Conservation (phyloP, 2,797 vertebrate species). For the Tangara arthus region DNA sequence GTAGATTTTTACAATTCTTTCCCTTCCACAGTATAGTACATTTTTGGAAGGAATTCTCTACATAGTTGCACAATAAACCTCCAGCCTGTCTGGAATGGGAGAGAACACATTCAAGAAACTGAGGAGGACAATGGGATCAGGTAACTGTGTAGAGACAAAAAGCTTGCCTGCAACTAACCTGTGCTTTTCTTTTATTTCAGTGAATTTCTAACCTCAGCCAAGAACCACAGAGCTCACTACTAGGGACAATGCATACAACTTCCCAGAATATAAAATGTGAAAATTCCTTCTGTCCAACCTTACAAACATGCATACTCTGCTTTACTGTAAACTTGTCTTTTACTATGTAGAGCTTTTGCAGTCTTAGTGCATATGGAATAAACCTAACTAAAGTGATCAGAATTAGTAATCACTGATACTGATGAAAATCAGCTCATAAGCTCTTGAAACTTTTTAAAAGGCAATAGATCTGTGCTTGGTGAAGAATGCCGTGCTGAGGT, state of each 20-base stretch:
- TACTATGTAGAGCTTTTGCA: neutral
- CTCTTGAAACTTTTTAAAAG: neutral
- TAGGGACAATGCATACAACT: neutral
- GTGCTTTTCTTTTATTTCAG: neutral
- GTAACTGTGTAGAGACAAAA: neutral
- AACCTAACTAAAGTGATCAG: neutral
- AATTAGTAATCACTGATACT: neutral
- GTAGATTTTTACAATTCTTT: neutral
- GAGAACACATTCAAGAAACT: neutral
- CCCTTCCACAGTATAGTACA: neutral
- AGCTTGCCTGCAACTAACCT: neutral
- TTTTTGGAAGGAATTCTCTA: neutral
- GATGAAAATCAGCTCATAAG: neutral
- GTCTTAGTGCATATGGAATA: neutral
- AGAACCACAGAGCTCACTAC: neutral
- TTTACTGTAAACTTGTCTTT: neutral
- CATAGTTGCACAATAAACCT: neutral
- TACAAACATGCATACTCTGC: fast-evolving
- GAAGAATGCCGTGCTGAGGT: neutral
- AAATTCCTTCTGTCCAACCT: neutral
- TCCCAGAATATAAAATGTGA: neutral
- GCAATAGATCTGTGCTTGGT: neutral
- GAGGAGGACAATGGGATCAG: neutral
- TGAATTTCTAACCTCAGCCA: neutral
- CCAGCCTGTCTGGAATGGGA: neutral